Evolutionary conservation across 1,140 invertebrate genomes (phyloP), one percentile per base, ranked within the genome.

Genomic region (Orius insidiosus): DNA sequence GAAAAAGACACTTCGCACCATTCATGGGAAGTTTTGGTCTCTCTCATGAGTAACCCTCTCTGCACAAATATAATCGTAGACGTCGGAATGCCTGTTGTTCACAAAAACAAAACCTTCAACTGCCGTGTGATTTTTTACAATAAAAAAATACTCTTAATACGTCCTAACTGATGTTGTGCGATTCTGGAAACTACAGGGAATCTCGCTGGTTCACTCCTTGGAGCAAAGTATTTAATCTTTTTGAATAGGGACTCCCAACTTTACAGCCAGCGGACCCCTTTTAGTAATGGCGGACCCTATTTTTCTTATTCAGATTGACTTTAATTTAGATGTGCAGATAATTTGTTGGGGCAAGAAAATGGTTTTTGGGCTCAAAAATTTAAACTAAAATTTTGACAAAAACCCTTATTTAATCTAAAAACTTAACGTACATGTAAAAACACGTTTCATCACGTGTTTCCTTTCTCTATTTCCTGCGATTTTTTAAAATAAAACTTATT

Each of bases 41-140:
- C 81, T 51, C 66, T 98, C 2, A 63, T 98, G 16, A 75, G n/a
- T 45, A 78, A 80, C 45, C 72, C 79, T 1, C 66, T 78, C 11
- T 87, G 83, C 61, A 73, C 79, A 50, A 81, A 94, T 57, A 92
- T 98, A 47, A 64, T 98, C 5, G 74, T 96, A 48, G 92, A 97
- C 64, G 80, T 98, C 33, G 95, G 95, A 18, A 95, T 98, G 89
- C 94, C 94, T 1, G 78, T 98, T 2, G 87, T 89, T 73, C 88
- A 96, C 59, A 87, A 85, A 56, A 90, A 93, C 66, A 85, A 92
- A 1, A 76, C 80, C 0, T 98, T 97, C 63, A 98, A 98, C 63
- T 98, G 94, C 59, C 69, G 92, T 48, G 78, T 97, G 0, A 73
- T 83, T 1, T 92, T 97, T 59, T 70, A 85, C 0, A 97, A 98